Evolutionary conservation across 1,140 invertebrate species (phyloP).

Genomic region (Chionoecetes opilio): DNA sequence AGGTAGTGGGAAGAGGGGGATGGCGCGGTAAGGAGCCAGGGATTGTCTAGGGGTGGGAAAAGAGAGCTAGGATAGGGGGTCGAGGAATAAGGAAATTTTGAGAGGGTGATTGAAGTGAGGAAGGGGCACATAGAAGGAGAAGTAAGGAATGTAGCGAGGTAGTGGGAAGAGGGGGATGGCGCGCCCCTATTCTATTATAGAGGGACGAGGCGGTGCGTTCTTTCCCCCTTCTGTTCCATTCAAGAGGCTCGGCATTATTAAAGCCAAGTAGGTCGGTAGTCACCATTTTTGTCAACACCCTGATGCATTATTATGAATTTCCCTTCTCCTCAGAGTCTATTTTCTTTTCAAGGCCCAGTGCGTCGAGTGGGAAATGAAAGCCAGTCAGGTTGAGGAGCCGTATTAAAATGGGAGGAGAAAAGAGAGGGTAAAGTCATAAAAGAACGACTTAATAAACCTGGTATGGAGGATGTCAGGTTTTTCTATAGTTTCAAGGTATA

Average conservation of each 20-base stretch:
- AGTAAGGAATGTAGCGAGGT: neutral
- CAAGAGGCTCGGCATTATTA: neutral
- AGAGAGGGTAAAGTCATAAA: neutral
- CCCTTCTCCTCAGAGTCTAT: neutral
- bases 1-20: neutral
- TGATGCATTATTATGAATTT: constrained; percentile 22
- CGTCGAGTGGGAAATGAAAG: neutral
- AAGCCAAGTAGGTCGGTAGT: neutral
- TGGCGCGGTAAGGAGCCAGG: neutral
- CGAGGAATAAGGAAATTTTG: neutral
- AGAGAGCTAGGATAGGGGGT: neutral
- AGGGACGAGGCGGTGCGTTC: neutral
- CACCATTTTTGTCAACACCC: neutral
- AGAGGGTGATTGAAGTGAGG: neutral
- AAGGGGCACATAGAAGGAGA: neutral
- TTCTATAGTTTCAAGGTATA: too few relatives aligned
- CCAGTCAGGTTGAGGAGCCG: neutral
- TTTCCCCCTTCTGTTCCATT: neutral
- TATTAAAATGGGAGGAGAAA: neutral
- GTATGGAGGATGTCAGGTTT: neutral
- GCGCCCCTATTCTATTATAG: neutral
- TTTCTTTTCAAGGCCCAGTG: neutral
- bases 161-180: too few relatives aligned
- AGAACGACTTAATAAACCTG: neutral
- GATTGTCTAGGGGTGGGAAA: neutral